phyloP scores from a whole-genome alignment of 2,113 vertebrate genomes.

The Ailuropoda melanoleuca region DNA sequence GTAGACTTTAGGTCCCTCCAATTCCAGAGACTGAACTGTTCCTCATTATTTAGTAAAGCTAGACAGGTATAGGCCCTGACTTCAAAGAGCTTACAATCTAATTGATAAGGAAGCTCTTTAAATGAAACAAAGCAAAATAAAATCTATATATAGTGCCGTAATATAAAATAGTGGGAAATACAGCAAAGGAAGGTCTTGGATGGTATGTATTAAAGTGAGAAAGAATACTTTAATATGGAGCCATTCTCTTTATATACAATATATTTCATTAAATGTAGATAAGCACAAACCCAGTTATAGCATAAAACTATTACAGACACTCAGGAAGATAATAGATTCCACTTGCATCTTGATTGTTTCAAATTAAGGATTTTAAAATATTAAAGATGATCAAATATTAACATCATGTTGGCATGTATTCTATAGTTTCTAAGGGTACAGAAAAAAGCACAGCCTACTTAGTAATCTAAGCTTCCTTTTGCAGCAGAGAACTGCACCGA shows the following conservation, averaged over 20 bases:
- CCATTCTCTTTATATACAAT: neutral
- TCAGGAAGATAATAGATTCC: neutral
- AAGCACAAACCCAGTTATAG: neutral
- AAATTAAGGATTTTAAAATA: slow-evolving; percentile 69
- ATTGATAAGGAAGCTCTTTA: neutral
- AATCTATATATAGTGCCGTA: neutral
- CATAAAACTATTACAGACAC: neutral
- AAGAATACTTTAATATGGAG: neutral
- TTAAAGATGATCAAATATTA: slow-evolving; percentile 67
- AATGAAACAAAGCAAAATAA: neutral
- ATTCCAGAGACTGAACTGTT: neutral
- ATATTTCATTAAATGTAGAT: neutral
- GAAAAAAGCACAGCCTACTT: neutral
- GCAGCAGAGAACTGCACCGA: neutral
- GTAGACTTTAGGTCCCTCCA: neutral
- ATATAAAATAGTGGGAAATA: neutral
- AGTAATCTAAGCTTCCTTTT: neutral
- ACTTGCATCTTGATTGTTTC: slow-evolving; percentile 30
- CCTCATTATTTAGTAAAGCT: neutral
- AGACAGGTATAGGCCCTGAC: neutral
- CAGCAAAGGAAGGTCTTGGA: neutral
- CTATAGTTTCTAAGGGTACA: slow-evolving; percentile 4
- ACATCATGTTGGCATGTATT: neutral
- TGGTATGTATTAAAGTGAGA: neutral
- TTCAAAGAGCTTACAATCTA: neutral